These are phyloP conservation scores for Chitala chitala DNA, from an alignment of 2,113 vertebrate genomes.

Conservation along the genomic window DNA sequence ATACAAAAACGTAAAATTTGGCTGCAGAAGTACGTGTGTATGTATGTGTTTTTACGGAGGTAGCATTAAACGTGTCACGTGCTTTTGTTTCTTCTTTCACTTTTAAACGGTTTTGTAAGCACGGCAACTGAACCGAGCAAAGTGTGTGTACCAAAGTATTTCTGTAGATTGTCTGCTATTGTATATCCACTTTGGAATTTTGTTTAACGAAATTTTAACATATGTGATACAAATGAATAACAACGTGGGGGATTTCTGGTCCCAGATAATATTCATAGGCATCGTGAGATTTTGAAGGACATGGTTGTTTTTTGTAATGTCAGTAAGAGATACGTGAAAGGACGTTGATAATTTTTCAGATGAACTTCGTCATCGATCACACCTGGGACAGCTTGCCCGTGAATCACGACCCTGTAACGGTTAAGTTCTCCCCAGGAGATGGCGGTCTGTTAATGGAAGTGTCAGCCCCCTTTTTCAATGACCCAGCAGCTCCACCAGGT, in stretches of 20 bases:
- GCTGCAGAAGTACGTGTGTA: too few relatives aligned
- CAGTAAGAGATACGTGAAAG: slow-evolving; percentile 5
- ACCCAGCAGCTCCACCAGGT: slow-evolving; percentile 70
- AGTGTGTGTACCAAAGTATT: background rate
- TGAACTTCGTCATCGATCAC: slow-evolving; percentile 73
- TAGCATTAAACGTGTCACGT: too few relatives aligned
- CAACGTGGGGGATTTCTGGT: too few relatives aligned
- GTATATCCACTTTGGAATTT: too few relatives aligned
- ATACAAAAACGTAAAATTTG: background rate
- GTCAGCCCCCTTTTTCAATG: slow-evolving; percentile 77
- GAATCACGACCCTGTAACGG: slow-evolving; percentile 61
- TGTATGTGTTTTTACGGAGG: too few relatives aligned
- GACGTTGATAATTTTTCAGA: slow-evolving; percentile 41
- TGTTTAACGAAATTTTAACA: too few relatives aligned
- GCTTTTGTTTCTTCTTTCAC: background rate
- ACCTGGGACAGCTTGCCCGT: slow-evolving; percentile 77
- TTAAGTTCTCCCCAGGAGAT: slow-evolving; percentile 59
- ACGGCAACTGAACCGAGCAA: background rate
- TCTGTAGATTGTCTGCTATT: background rate
- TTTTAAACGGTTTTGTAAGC: background rate
- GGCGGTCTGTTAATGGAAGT: slow-evolving; percentile 71
- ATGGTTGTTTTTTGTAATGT: too few relatives aligned
- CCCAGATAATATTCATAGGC: too few relatives aligned
- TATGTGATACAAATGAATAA: too few relatives aligned
- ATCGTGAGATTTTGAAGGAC: too few relatives aligned